phyloP scores from a whole-genome alignment of 1,140 invertebrate genomes.

The Camponotus floridanus region DNA sequence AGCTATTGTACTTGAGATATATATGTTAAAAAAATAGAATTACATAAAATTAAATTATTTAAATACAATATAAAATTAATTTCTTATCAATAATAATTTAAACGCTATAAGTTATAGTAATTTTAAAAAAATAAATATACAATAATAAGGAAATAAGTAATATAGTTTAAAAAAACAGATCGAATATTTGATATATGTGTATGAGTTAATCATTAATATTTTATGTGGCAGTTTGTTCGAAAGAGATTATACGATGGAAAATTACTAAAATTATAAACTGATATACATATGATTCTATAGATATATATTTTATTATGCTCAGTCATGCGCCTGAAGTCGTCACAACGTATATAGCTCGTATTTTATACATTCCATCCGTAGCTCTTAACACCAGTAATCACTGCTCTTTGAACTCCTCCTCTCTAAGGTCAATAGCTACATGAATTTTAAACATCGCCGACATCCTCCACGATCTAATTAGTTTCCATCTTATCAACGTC shows the following conservation, averaged over 20 bases:
- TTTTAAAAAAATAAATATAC: not conserved
- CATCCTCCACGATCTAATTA: slow-evolving; percentile 63
- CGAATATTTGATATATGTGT: not conserved
- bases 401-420: slow-evolving; percentile 63
- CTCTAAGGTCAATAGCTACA: slow-evolving; percentile 68
- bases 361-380: slow-evolving; percentile 63
- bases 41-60: not conserved
- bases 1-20: too few relatives aligned
- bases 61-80: not conserved
- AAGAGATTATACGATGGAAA: slow-evolving; percentile 2
- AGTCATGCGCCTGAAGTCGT: slow-evolving; percentile 32
- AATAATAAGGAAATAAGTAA: not conserved
- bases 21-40: not conserved
- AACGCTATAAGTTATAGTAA: not conserved
- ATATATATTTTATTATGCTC: slow-evolving; percentile 67
- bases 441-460: slow-evolving; percentile 71
- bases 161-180: not conserved
- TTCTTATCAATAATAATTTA: not conserved
- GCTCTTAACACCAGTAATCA: slow-evolving; percentile 69
- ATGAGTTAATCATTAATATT: slow-evolving; percentile 16
- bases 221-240: not conserved
- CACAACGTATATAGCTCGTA: slow-evolving; percentile 13
- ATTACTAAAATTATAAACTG: slow-evolving; percentile 45
- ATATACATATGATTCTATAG: slow-evolving; percentile 25
- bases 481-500: slow-evolving; percentile 48